Base-by-base conservation (phyloP, 2,888 invertebrate genomes). In the Gibbula magus region DNA sequence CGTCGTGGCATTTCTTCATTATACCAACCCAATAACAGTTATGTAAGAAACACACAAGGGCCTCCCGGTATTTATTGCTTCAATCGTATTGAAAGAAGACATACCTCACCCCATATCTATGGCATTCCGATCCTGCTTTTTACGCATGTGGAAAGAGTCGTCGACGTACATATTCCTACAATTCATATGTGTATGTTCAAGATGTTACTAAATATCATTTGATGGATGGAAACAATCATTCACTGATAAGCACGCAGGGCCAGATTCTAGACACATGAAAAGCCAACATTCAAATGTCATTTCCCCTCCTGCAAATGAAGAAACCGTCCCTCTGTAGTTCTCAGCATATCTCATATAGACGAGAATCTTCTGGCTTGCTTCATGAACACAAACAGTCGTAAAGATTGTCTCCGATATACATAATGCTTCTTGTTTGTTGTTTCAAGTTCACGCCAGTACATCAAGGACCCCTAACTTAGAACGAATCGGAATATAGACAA, bases 241-340 rank as follows among this genome's bases (percentile, higher is more conserved):
- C 70, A 70, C 20, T 10, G 39, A 39, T 70, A 70, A 20, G 35
- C 70, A 70, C 35, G 18, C 29, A 29, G 16, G 29, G 29, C 16
- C 13, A 22, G 29, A 29, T 22, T 61, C 29, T 25, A 10, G 16
- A 25, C 29, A 29, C 61, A 13, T 29, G 61, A 61, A 35, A 70
- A 70, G 29, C 70, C n/a, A 70, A 70, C 35, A 35, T 39, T n/a
- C 70, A 70, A 39, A 22, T 20, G 35, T 4, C 35, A 39, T 70
- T 70, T 70, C 70, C 35, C 70, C 4, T n/a, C 25, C 61, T 70
- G n/a, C 10, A 70, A 70, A 70, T 70, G 70, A 70, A 70, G 29
- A 70, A 70, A 70, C 70, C 70, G 35, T 25, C 70, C 35, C 39
- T 70, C 70, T n/a, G 29, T 70, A 61, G 25, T 29, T 61, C 61